Base-by-base conservation (phyloP, 1,140 invertebrate genomes). In the Nylanderia fulva region DNA sequence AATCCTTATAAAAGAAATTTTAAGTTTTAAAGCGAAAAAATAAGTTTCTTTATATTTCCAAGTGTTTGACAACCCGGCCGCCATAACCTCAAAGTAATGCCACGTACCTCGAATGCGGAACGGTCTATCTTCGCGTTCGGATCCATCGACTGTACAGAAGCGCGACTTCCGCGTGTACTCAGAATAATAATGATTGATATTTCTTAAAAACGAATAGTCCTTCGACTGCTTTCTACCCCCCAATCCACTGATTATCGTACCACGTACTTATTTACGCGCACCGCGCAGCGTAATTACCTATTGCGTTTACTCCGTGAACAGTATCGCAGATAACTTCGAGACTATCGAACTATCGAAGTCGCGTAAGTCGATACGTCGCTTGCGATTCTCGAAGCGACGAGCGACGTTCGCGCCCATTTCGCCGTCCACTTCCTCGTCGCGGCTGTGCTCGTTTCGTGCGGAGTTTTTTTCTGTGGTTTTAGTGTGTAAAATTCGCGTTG, bases 51-150 rank as follows among this genome's bases (percentile, higher is more conserved):
- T 11, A 11, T 29, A 11, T n/a, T 9, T 21, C 27, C 33, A 7
- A 39, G 2, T 7, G 8, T 29, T 64, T 82, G 66, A 82, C 18
- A 66, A 64, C 42, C n/a, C 63, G 48, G 29, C 21, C 45, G 21
- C 21, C 58, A 61, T 88, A 88, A 88, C 87, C 87, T 88, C 63
- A 9, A 88, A 56, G 48, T 21, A 13, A n/a, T n/a, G 29, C 45
- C 29, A 88, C 72, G 68, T 88, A 88, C 85, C 86, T 84, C 52
- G 54, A 58, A 52, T 45, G 11, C 2, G 21, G 11, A 27, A 13
- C 11, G 24, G 69, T 21, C 24, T 24, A 76, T 18, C 4, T 8
- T 45, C 61, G 68, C 52, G 48, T 83, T 27, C 64, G 84, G 18
- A 3, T 84, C 86, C 79, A 75, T 45, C 33, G 64, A 24, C 80